phyloP scores from a whole-genome alignment of 1,140 invertebrate species.

The Papilio xuthus region DNA sequence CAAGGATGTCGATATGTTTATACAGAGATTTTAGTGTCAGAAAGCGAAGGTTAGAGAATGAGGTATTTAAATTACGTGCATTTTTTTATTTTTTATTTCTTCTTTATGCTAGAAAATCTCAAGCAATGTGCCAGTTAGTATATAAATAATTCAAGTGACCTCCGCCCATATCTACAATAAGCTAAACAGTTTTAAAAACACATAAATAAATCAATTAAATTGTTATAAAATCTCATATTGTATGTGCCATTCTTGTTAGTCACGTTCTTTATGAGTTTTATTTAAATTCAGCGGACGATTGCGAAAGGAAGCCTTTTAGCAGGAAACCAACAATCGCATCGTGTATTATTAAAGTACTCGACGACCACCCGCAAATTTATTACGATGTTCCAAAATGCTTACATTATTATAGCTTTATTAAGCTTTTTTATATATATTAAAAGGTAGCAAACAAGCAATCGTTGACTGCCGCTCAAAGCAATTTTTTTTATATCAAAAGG shows the following conservation, averaged over 20 bases:
- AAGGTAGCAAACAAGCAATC: too few species aligned
- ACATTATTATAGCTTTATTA: not conserved
- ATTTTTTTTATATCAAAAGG: too few species aligned
- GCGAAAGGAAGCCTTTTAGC: slow-evolving; percentile 40
- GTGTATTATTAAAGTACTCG: slow-evolving; percentile 24
- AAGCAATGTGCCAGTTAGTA: too few species aligned
- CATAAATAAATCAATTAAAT: not conserved
- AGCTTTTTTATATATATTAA: not conserved
- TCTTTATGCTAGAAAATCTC: too few species aligned
- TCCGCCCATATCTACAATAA: not conserved
- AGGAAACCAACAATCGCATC: slow-evolving; percentile 36
- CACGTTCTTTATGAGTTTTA: slow-evolving; percentile 37
- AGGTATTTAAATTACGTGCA: too few species aligned
- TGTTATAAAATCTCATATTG: not conserved
- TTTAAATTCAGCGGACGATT: slow-evolving; percentile 43
- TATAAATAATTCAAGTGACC: too few species aligned
- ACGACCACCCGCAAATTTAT: slow-evolving; percentile 34
- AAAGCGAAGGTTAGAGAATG: too few species aligned
- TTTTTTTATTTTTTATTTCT: too few species aligned
- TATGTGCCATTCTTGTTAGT: slow-evolving; percentile 28
- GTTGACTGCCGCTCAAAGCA: too few species aligned
- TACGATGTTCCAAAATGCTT: not conserved
- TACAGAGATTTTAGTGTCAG: too few species aligned
- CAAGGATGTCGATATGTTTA: too few species aligned
- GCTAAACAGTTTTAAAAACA: not conserved